Conservation (phyloP, 2,797 vertebrate species). For the Sarcoramphus papa region DNA sequence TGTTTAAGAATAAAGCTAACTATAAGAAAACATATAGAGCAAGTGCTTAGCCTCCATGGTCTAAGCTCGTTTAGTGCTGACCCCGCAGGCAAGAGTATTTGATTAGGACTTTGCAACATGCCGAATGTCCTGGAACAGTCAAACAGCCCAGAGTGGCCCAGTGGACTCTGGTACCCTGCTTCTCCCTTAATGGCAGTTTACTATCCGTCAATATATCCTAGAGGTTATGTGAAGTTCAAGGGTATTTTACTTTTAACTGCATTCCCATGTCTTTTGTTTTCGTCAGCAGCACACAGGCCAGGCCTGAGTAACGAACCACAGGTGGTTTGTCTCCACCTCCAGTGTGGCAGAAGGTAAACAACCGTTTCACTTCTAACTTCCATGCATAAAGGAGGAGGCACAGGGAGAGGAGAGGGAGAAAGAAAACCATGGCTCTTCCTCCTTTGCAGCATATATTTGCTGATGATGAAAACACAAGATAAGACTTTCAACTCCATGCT, state of each 20-base stretch:
- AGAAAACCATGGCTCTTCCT: not conserved
- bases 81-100: not conserved
- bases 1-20: not conserved
- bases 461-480: not conserved
- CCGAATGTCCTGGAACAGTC: not conserved
- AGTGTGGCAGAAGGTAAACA: not conserved
- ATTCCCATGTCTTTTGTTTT: not conserved
- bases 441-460: not conserved
- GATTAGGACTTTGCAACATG: not conserved
- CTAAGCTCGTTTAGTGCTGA: constrained; percentile 2
- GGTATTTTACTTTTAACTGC: not conserved
- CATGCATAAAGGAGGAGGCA: not conserved
- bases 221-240: constrained; percentile 24
- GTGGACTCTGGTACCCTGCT: not conserved
- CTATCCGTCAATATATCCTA: not conserved
- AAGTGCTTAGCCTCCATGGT: not conserved
- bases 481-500: not conserved
- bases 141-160: not conserved
- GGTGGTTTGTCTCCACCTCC: not conserved
- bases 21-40: not conserved
- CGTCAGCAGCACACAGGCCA: not conserved
- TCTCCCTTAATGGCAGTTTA: constrained; percentile 26
- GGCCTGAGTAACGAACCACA: not conserved
- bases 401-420: not conserved
- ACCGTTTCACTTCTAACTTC: not conserved